Evolutionary conservation across 2,888 invertebrate genomes (phyloP), one percentile per base, ranked within the genome.

Genomic region (Agriopis marginaria): DNA sequence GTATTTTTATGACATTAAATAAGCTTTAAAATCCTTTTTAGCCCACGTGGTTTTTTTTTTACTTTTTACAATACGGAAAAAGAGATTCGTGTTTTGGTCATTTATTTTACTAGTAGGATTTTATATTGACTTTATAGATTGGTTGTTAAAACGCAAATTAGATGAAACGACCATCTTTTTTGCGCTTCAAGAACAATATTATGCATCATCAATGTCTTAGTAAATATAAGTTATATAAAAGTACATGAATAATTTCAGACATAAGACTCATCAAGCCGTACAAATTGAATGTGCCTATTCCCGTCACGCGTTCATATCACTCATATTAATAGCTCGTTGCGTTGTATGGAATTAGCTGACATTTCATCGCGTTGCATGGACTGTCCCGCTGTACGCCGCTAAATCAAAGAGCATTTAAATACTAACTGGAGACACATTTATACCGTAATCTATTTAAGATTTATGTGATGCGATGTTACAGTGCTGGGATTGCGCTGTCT

Each of bases 301-400:
- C 32, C 54, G 76, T 76, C 78, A 77, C 75, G 75, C 73, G 74
- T 77, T 77, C 77, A 68, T 79, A 78, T 80, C 73, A 75, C 77
- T 82, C 82, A 83, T 80, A 81, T 81, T 83, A 79, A 83, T 79
- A 79, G 80, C 78, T 76, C 75, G 55, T 63, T 75, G 79, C 79
- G 78, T 77, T 78, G 77, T 77, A 76, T 82, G 75, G 76, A 79
- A 82, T 82, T 82, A 82, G 79, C 59, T 66, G 66, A 66, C 66
- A 66, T 66, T 70, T 73, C 68, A 66, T 60, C 58, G 63, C 50
- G 62, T 39, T 75, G 70, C 78, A 63, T 51, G 63, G 17, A 47
- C 60, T 23, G 77, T 72, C 72, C 64, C 63, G 53, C 56, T 62
- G 68, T 64, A 71, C 75, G 60, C 72, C 74, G 61, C 66, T 75